These are phyloP conservation scores for Anarsia innoxiella DNA, from an alignment of 2,888 invertebrate genomes.

Conservation along the genomic window DNA sequence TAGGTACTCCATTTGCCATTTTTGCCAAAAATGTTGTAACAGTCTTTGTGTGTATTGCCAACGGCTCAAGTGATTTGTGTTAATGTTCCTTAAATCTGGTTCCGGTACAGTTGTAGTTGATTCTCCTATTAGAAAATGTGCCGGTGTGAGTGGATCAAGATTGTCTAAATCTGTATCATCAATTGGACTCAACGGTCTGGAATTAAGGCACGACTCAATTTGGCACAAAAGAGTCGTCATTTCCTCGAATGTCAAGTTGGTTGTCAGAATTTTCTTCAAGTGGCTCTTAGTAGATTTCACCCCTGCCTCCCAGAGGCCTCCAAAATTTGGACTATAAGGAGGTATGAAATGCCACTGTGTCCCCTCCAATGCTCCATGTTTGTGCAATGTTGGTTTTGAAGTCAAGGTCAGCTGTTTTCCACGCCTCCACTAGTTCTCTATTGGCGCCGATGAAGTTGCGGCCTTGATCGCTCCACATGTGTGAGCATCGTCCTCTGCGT, in stretches of 20 bases:
- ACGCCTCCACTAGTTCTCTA: no score
- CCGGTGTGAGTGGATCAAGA: not conserved
- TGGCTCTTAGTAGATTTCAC: not conserved
- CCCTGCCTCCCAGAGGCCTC: conserved; percentile 16
- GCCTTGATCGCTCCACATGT: not conserved
- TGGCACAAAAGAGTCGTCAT: not conserved
- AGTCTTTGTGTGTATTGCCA: not conserved
- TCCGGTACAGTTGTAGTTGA: not conserved
- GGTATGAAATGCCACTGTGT: conserved; percentile 17
- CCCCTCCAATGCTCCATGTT: no score
- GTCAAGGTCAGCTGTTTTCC: no score
- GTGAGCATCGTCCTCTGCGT: not conserved
- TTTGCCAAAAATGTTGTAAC: conserved; percentile 5
- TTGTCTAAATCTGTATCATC: no score
- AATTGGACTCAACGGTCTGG: not conserved
- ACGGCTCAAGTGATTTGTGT: not conserved
- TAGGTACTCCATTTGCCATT: not conserved
- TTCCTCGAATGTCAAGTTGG: not conserved
- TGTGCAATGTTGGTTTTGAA: no score
- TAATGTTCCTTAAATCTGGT: no score
- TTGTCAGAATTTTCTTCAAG: not conserved
- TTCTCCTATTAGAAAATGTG: not conserved
- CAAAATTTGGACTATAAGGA: conserved; percentile 18
- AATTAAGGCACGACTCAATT: not conserved
- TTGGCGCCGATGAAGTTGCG: not conserved